Conservation (phyloP, 2,797 vertebrate genomes). For the Sebastes diploproa region DNA sequence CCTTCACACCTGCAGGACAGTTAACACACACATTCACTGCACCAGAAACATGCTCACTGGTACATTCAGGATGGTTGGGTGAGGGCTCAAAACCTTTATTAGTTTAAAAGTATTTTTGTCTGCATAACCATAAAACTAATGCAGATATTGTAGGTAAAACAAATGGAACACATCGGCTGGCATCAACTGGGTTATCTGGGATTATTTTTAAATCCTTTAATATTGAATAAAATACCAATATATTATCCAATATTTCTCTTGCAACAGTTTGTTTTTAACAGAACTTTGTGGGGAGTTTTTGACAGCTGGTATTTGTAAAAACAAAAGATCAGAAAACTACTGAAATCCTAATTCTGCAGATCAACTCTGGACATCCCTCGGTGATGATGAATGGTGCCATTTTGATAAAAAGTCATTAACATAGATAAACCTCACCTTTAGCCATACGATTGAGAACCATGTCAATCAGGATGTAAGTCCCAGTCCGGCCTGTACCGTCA, state of each 20-base stretch:
- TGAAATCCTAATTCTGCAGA: too few species aligned
- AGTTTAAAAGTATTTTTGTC: background rate
- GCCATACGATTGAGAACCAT: constrained; percentile 99
- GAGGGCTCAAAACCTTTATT: too few species aligned
- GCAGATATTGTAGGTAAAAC: too few species aligned
- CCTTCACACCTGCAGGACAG: constrained; percentile 89
- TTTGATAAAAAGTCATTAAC: background rate
- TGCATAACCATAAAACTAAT: background rate
- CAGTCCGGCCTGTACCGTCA: constrained; percentile 92
- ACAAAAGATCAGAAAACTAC: too few species aligned
- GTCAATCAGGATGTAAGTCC: constrained; percentile 94
- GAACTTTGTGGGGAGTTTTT: too few species aligned
- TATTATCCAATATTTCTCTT: too few species aligned
- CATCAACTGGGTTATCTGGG: too few species aligned
- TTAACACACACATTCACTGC: background rate
- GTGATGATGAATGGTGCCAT: background rate
- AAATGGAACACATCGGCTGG: too few species aligned
- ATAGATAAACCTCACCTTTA: constrained; percentile 84
- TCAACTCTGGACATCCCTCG: background rate
- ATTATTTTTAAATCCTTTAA: too few species aligned
- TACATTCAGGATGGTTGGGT: background rate
- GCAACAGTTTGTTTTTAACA: too few species aligned
- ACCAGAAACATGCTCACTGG: background rate
- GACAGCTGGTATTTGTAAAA: too few species aligned
- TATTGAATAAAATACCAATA: too few species aligned